Base-by-base conservation (phyloP, 2,888 invertebrate genomes). In the Uropetala carovei region DNA sequence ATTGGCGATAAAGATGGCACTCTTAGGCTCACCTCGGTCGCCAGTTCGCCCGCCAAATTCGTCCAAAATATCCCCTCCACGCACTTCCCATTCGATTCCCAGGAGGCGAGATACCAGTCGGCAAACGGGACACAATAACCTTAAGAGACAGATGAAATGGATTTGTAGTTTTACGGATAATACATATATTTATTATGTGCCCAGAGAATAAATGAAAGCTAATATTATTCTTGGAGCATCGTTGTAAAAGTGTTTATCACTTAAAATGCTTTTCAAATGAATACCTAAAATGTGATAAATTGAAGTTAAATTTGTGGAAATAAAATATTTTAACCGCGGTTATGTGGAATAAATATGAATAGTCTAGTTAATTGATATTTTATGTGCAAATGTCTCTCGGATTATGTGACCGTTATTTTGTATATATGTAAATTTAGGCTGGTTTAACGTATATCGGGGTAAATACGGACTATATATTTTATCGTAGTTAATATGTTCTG, bases 41-140 rank as follows among this genome's bases (percentile, higher is more conserved):
- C 43, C 43, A 7, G 30, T 89, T 43, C 89, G 89, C 10, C 89
- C 89, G 2, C 60, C 89, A 43, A 89, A 43, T 18, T 89, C 89
- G 56, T 68, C 89, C 89, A 89, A 56, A 2, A 68, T n/a, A 10
- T 89, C 43, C 10, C n/a, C 64, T 9, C 89, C 89, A 9, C 68
- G 64, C 30, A 89, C 2, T 64, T 89, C 89, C 89, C 89, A 89
- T 64, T 89, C 64, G 10, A 89, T 43, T 14, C 89, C 89, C 64
- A 89, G 56, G 18, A 89, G 64, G 13, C 60, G 64, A 8, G 89
- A 89, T 30, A 89, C 58, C 9, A 64, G 64, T 30, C 3, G 60
- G 30, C 64, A 60, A 43, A 56, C 64, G 5, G 89, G 89, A 43
- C 64, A 14, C 11, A 58, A 11, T 64, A 86, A 59, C 86, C 86